Evolutionary conservation across 2,888 invertebrate species (phyloP).

Genomic region (Conistra vaccinii): DNA sequence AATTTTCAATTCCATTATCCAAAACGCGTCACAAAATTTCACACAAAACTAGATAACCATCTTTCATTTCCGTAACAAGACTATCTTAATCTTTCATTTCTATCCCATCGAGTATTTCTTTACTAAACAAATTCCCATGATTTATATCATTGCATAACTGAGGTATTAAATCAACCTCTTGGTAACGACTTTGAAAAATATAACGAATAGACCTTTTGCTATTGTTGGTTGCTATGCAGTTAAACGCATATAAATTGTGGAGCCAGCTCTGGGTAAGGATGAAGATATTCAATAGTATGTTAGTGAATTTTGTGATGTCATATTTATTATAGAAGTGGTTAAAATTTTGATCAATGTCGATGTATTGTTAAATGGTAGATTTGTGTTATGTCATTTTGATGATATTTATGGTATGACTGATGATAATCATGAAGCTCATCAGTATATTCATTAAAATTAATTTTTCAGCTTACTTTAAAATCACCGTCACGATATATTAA

Average conservation of each 20-base stretch:
- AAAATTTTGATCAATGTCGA: constrained; percentile 11
- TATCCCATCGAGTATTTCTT: constrained; percentile 72
- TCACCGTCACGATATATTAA: background rate
- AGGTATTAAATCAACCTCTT: constrained; percentile 66
- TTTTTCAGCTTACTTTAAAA: background rate
- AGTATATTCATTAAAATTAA: background rate
- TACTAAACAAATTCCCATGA: constrained; percentile 70
- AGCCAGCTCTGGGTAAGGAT: constrained; percentile 34
- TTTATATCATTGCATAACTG: constrained; percentile 78
- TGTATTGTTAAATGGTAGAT: background rate
- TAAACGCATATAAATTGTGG: constrained; percentile 65
- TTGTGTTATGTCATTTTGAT: background rate
- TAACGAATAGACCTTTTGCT: constrained; percentile 72
- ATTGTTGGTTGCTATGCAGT: constrained; percentile 68
- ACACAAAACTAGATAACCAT: constrained; percentile 67
- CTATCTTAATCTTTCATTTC: constrained; percentile 82
- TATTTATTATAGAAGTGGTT: constrained; percentile 14
- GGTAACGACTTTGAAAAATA: constrained; percentile 77
- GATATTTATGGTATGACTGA: background rate
- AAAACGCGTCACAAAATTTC: constrained; percentile 62
- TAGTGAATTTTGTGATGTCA: background rate
- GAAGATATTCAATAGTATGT: constrained; percentile 33
- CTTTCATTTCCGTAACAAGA: constrained; percentile 71
- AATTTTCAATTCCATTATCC: constrained; percentile 49
- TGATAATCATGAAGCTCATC: background rate